A percentile compares a stretch with the other conserved stretches of the same genome.
These are phyloP conservation scores for Lepidurus apus DNA, from an alignment of 1,140 invertebrate genomes.

Conservation along the genomic window DNA sequence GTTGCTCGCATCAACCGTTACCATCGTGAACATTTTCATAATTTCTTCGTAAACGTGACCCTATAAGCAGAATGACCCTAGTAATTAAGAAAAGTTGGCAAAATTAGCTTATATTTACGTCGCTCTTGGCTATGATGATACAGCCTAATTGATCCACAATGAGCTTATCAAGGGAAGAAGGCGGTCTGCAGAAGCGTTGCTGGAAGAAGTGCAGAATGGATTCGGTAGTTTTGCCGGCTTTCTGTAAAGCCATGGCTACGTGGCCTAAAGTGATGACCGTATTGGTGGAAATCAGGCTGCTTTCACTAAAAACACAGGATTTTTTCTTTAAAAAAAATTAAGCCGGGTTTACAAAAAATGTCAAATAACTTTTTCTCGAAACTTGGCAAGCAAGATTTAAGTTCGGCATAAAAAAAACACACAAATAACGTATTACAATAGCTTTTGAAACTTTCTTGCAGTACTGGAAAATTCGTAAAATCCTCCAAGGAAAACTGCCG, in stretches of 20 bases:
- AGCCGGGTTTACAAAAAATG: background rate
- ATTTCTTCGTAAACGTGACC: slow-evolving; percentile 82
- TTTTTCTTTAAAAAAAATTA: background rate
- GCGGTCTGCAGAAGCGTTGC: slow-evolving; percentile 85
- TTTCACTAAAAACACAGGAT: slow-evolving; percentile 58
- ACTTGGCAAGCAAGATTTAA: too few relatives aligned
- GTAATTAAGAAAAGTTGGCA: background rate
- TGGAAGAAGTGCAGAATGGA: slow-evolving; percentile 97
- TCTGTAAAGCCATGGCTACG: slow-evolving; percentile 88
- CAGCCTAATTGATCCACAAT: slow-evolving; percentile 96
- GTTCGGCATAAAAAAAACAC: too few relatives aligned
- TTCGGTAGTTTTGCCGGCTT: slow-evolving; percentile 84
- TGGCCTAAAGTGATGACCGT: slow-evolving; percentile 96
- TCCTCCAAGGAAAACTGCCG: too few relatives aligned
- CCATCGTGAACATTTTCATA: slow-evolving; percentile 95
- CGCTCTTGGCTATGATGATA: slow-evolving; percentile 89
- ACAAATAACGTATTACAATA: too few relatives aligned
- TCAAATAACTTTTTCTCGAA: background rate
- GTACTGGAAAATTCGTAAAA: too few relatives aligned
- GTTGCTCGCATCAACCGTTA: slow-evolving; percentile 87
- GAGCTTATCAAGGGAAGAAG: slow-evolving; percentile 81
- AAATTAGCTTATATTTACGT: slow-evolving; percentile 46
- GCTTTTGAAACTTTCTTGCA: too few relatives aligned
- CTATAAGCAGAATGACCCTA: slow-evolving; percentile 42
- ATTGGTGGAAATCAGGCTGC: slow-evolving; percentile 85